phyloP scores from a whole-genome alignment of 1,140 invertebrate genomes.

The Drosophila insularis region DNA sequence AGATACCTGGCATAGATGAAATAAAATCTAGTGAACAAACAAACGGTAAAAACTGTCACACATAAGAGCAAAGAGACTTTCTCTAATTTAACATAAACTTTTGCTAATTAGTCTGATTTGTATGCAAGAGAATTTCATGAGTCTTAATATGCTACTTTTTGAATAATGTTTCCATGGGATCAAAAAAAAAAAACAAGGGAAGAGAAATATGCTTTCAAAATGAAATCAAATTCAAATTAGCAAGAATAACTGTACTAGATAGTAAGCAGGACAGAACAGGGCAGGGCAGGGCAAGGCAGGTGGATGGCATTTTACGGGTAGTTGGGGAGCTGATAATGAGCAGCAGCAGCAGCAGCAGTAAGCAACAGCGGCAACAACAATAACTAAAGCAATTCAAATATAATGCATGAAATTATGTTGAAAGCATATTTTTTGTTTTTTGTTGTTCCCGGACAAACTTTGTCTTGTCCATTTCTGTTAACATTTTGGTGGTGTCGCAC shows the following conservation, averaged over 20 bases:
- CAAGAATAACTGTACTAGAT: conserved; percentile 14
- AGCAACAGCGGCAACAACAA: conserved; percentile 14
- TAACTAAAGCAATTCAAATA: conserved; percentile 39
- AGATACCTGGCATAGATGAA: background rate
- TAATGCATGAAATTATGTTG: conserved; percentile 57
- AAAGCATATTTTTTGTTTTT: conserved; percentile 50
- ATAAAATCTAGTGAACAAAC: too few species aligned
- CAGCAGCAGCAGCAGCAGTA: conserved; percentile 14
- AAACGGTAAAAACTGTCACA: too few species aligned
- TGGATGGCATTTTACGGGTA: conserved; percentile 1
- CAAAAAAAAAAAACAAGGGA: too few species aligned
- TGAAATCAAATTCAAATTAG: conserved; percentile 63
- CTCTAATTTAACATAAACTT: too few species aligned
- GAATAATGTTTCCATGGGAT: background rate
- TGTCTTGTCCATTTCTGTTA: conserved; percentile 5
- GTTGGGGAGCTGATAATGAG: conserved; percentile 37
- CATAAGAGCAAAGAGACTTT: too few species aligned
- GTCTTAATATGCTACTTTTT: background rate
- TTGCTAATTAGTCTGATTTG: too few species aligned
- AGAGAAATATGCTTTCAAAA: conserved; percentile 35
- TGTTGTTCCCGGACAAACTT: background rate
- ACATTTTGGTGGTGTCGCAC: background rate
- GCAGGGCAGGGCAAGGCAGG: background rate
- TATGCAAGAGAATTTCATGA: background rate
- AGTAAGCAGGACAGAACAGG: background rate